Evolutionary conservation across 2,888 invertebrate genomes (phyloP), one percentile per base, ranked within the genome.

Genomic region (Temnothorax rugatulus): DNA sequence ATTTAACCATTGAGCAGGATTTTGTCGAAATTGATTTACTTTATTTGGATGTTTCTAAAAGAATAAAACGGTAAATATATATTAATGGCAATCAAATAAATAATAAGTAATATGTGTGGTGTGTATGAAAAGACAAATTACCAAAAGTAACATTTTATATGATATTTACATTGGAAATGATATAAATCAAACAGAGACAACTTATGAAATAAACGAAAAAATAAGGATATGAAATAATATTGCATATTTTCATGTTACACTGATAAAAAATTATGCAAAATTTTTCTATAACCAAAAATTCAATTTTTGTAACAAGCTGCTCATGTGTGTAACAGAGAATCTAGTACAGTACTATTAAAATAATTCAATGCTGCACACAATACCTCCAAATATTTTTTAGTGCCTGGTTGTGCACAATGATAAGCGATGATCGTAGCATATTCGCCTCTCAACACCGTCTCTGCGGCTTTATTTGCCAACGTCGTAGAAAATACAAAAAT

Each of bases 401-500:
- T 99, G 89, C 97, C 97, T 1, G 99, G 99, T 95, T 99, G 99
- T 44, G 99, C 98, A 96, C 98, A 98, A 94, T 99, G 99, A 95
- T 98, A 99, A 47, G 98, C 98, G 91, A 99, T 98, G 91, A 99
- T 99, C 75, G 98, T 98, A 92, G 98, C 97, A 95, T 97, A 98
- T 93, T 98, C 98, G 2, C 99, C 98, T 86, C 97, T 97, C 86
- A 98, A 95, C 18, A 99, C 99, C 18, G 98, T 97, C 92, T 99
- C 99, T 0, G 99, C 99, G 7, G 99, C 99, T 94, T 98, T 97
- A 95, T 99, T 99, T 4, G 99, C 99, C 95, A 99, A 95, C 92
- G 97, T 96, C 11, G 99, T 99, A 34, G 99, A 98, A 96, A 99
- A 99, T 91, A 99, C 99, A 96, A 99, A 99, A 95, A 99, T 98